A percentile compares a stretch with the other conserved stretches of the same genome.
Evolutionary conservation across 2,797 vertebrate genomes (phyloP).

Genomic region (Clarias platycephalus): DNA sequence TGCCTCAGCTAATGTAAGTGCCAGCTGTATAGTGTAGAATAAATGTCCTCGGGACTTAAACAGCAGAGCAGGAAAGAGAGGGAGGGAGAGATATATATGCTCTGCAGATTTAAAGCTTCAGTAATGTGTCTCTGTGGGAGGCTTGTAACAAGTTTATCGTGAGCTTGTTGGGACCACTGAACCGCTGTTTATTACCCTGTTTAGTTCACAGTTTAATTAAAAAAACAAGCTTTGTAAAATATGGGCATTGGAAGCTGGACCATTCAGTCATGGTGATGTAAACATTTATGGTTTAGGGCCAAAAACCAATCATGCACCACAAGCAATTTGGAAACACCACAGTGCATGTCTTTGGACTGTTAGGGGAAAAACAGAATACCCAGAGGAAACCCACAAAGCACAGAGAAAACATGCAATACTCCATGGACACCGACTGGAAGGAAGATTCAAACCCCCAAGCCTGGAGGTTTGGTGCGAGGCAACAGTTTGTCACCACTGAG

Average conservation of each 20-base stretch:
- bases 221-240: neutral
- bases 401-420: no score
- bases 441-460: no score
- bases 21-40: conserved; percentile 7
- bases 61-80: neutral
- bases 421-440: no score
- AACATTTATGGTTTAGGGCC: neutral
- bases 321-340: no score
- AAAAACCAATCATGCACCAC: no score
- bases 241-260: neutral
- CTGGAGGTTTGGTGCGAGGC: no score
- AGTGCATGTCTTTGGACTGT: no score
- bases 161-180: neutral
- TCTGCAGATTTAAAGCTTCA: neutral
- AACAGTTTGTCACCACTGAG: no score
- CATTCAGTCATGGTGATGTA: neutral
- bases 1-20: neutral
- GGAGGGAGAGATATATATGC: neutral
- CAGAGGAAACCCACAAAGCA: no score
- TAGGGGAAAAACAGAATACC: no score
- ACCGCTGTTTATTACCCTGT: neutral
- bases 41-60: neutral
- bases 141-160: neutral
- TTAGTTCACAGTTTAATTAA: neutral
- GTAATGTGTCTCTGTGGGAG: conserved; percentile 13